Evolutionary conservation across 2,888 invertebrate species (phyloP).

Genomic region (Dryobota labecula): DNA sequence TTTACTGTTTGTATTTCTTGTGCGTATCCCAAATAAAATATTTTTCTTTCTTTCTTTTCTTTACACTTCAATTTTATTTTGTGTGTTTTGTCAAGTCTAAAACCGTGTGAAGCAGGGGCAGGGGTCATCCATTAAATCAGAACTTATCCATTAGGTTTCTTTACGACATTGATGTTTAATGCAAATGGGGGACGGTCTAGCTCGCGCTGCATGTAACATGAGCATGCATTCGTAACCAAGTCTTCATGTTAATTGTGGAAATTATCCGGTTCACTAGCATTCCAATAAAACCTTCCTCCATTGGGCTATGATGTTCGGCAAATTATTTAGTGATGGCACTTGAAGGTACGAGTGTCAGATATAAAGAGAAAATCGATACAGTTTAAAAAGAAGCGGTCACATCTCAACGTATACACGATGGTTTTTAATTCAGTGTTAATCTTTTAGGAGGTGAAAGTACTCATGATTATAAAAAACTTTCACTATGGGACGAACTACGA

Average conservation of each 20-base stretch:
- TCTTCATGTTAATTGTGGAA: conserved; percentile 82
- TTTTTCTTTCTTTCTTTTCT: too few species aligned
- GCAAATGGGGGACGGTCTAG: conserved; percentile 69
- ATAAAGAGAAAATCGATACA: not conserved
- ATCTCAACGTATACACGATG: too few species aligned
- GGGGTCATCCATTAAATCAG: not conserved
- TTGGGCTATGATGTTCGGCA: not conserved
- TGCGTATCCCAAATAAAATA: too few species aligned
- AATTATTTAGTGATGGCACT: conserved; percentile 23
- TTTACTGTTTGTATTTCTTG: too few species aligned
- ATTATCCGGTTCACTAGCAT: conserved; percentile 77
- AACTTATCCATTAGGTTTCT: conserved; percentile 48
- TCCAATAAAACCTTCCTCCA: conserved; percentile 72
- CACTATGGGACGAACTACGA: too few species aligned
- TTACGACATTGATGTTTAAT: conserved; percentile 63
- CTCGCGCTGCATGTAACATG: conserved; percentile 80
- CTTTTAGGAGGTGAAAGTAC: too few species aligned
- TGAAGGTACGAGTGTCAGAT: not conserved
- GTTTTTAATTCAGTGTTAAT: too few species aligned
- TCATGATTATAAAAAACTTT: too few species aligned
- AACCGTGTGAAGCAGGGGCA: not conserved
- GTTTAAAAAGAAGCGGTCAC: not conserved
- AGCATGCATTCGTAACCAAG: conserved; percentile 78
- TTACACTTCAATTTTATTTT: too few species aligned
- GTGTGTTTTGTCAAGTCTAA: too few species aligned